These are phyloP conservation scores for Hecatera dysodea DNA, from an alignment of 2,888 invertebrate species.

Conservation along the genomic window DNA sequence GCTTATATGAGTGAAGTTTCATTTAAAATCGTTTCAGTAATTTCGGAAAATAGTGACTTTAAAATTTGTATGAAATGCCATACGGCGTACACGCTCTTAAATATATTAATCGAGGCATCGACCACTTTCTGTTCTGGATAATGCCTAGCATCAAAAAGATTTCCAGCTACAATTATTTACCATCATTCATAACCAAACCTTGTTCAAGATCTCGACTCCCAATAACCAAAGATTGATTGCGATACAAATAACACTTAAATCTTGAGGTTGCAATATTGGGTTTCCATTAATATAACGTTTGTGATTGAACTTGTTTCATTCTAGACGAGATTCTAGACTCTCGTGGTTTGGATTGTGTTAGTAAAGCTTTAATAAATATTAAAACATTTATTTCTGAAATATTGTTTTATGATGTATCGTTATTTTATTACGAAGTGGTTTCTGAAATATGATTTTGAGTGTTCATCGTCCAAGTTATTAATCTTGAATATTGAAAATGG, in stretches of 20 bases:
- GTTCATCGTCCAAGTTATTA: neutral
- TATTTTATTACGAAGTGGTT: neutral
- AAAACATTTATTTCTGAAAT: neutral
- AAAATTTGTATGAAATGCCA: too few relatives aligned
- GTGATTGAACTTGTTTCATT: neutral
- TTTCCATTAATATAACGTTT: slow-evolving; percentile 20
- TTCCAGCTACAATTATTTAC: neutral
- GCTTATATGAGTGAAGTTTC: too few relatives aligned
- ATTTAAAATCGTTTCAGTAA: too few relatives aligned
- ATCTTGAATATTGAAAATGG: neutral
- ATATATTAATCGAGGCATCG: too few relatives aligned
- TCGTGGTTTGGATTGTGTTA: neutral
- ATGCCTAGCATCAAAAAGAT: too few relatives aligned
- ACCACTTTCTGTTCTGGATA: too few relatives aligned
- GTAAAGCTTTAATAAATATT: neutral
- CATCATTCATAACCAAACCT: neutral
- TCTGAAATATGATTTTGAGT: neutral
- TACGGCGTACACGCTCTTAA: too few relatives aligned
- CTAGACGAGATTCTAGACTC: neutral
- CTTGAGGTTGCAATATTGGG: slow-evolving; percentile 3
- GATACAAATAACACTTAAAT: slow-evolving; percentile 1
- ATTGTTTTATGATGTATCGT: neutral
- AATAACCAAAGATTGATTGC: slow-evolving; percentile 7
- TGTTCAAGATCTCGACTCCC: neutral
- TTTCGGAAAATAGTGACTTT: too few relatives aligned